Percentiles rank a stretch among this genome's conserved stretches.
Evolutionary conservation across 1,140 invertebrate genomes (phyloP).

Genomic region (Bombus confusus): DNA sequence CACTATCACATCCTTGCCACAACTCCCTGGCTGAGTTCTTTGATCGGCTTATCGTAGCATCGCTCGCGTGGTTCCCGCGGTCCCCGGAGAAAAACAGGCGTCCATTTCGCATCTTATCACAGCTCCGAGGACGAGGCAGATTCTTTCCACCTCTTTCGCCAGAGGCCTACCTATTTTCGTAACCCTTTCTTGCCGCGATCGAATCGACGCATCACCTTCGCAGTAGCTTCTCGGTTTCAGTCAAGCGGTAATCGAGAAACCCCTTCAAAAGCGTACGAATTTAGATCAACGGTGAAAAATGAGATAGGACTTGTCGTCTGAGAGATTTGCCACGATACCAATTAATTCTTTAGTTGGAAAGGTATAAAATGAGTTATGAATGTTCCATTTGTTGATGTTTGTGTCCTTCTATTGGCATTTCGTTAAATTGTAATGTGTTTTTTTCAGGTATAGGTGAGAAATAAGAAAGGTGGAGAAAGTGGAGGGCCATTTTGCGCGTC

Average conservation of each 20-base stretch:
- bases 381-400: background rate
- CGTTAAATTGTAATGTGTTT: background rate
- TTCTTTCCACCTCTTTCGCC: background rate
- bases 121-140: constrained; percentile 9
- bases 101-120: constrained; percentile 47
- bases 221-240: background rate
- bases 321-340: too few relatives aligned
- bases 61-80: constrained; percentile 23
- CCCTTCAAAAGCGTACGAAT: background rate
- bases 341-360: background rate
- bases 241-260: background rate
- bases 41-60: constrained; percentile 13
- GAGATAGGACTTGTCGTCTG: background rate
- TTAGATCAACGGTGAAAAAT: background rate
- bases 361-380: background rate
- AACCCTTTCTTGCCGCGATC: constrained; percentile 5
- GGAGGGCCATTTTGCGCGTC: background rate
- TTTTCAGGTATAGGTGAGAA: background rate
- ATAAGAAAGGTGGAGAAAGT: background rate
- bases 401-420: background rate
- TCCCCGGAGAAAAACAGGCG: constrained; percentile 1
- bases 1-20: background rate
- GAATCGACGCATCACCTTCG: constrained; percentile 8
- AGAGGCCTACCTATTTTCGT: background rate
- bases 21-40: background rate